These are phyloP conservation scores for Pelodytes ibericus DNA, from an alignment of 2,797 vertebrate species.

Conservation along the genomic window DNA sequence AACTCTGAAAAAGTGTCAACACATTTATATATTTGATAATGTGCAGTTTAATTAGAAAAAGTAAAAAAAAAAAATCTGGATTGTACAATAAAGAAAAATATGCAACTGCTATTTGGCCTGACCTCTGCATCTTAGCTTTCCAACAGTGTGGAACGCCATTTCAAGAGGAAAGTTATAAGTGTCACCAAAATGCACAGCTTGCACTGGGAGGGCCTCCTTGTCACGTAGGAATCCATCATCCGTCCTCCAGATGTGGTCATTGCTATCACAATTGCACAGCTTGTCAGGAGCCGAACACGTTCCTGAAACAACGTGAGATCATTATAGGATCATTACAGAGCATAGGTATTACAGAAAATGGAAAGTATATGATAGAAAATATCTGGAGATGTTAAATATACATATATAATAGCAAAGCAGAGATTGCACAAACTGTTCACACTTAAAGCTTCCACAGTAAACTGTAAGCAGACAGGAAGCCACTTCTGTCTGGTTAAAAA, in stretches of 20 bases:
- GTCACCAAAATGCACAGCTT: slow-evolving; percentile 56
- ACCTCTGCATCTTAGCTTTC: slow-evolving; percentile 56
- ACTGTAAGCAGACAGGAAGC: too few relatives aligned
- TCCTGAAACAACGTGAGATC: too few relatives aligned
- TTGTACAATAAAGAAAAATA: neutral
- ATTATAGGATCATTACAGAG: neutral
- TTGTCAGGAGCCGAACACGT: slow-evolving; percentile 44
- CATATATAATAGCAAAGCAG: too few relatives aligned
- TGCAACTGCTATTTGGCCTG: neutral
- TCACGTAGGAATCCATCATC: slow-evolving; percentile 52
- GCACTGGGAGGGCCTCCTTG: slow-evolving; percentile 47
- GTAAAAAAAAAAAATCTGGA: neutral
- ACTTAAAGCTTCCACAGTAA: too few relatives aligned
- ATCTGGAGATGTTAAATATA: too few relatives aligned
- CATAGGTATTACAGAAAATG: too few relatives aligned
- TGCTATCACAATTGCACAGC: slow-evolving; percentile 57
- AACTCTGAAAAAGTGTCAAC: too few relatives aligned
- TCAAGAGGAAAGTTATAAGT: slow-evolving; percentile 54
- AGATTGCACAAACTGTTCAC: too few relatives aligned
- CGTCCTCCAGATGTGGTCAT: slow-evolving; percentile 57
- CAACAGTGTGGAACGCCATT: slow-evolving; percentile 58
- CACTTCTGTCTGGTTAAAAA: too few relatives aligned
- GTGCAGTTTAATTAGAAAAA: neutral
- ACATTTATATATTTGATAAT: too few relatives aligned
- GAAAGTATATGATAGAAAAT: too few relatives aligned